Evolutionary conservation across 2,888 invertebrate genomes (phyloP).

Genomic region (Drosophila prolongata): DNA sequence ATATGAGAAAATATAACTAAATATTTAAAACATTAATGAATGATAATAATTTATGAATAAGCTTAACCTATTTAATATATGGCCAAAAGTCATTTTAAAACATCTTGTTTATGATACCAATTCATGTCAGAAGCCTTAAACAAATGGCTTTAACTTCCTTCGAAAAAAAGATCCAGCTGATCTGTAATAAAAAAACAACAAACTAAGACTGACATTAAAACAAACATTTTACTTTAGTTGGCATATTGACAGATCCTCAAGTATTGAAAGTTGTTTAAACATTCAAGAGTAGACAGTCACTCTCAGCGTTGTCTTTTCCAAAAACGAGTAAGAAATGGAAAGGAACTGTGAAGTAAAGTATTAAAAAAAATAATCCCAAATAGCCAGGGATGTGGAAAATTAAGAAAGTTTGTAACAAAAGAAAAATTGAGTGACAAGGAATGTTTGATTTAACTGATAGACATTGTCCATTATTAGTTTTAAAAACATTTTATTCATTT

Average conservation of each 20-base stretch:
- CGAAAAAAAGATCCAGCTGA: neutral
- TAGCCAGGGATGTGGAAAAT: neutral
- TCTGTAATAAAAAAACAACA: neutral
- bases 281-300: slow-evolving; percentile 1
- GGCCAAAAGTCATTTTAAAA: no score
- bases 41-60: no score
- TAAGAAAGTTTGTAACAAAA: slow-evolving; percentile 8
- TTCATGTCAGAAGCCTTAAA: no score
- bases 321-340: neutral
- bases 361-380: neutral
- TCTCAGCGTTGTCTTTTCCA: neutral
- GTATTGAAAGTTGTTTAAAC: slow-evolving; percentile 21
- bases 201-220: neutral
- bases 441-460: neutral
- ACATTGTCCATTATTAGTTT: neutral
- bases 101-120: no score
- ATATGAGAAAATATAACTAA: no score
- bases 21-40: no score
- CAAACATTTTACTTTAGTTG: neutral
- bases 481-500: slow-evolving; percentile 3
- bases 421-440: neutral
- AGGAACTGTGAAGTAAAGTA: neutral
- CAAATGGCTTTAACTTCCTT: neutral
- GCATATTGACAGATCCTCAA: slow-evolving; percentile 5
- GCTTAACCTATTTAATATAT: no score